A percentile compares a stretch with the other conserved stretches of the same genome.
These are phyloP conservation scores for Biston betularia DNA, from an alignment of 2,888 invertebrate genomes.

Conservation along the genomic window DNA sequence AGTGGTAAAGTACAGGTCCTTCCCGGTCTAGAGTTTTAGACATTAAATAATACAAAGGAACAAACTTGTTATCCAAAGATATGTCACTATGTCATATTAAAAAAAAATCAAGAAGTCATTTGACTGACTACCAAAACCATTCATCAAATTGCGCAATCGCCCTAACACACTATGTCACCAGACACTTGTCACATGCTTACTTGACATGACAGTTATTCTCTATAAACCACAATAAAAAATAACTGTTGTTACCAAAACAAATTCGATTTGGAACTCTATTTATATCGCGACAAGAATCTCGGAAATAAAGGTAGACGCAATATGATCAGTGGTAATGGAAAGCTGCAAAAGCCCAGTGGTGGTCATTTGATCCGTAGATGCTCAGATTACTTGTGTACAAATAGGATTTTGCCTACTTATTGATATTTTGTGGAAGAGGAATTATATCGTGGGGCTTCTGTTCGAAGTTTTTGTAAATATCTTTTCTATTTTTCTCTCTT, in stretches of 20 bases:
- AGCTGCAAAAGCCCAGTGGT: constrained; percentile 49
- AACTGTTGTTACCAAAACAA: neutral
- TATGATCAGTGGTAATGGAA: constrained; percentile 18
- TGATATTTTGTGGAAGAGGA: constrained; percentile 42
- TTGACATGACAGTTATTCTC: constrained; percentile 43
- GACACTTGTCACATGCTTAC: constrained; percentile 40
- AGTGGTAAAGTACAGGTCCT: too few relatives aligned
- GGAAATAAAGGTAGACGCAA: neutral
- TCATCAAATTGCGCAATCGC: constrained; percentile 36
- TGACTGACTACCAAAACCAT: constrained; percentile 11
- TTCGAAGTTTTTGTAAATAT: constrained; percentile 4
- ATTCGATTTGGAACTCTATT: constrained; percentile 15
- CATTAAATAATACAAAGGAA: too few relatives aligned
- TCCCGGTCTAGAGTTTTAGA: too few relatives aligned
- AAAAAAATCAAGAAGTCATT: constrained; percentile 13
- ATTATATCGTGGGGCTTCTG: constrained; percentile 33
- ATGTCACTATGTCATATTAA: too few relatives aligned
- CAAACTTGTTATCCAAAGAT: too few relatives aligned
- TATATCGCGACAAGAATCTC: neutral
- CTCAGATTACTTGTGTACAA: constrained; percentile 65
- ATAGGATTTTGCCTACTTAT: constrained; percentile 57
- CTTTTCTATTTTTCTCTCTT: neutral
- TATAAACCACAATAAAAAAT: constrained; percentile 19
- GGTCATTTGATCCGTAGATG: constrained; percentile 63
- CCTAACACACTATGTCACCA: constrained; percentile 38